Evolutionary conservation across 1,140 invertebrate species (phyloP), one percentile per base, ranked within the genome.

Genomic region (Musca domestica): DNA sequence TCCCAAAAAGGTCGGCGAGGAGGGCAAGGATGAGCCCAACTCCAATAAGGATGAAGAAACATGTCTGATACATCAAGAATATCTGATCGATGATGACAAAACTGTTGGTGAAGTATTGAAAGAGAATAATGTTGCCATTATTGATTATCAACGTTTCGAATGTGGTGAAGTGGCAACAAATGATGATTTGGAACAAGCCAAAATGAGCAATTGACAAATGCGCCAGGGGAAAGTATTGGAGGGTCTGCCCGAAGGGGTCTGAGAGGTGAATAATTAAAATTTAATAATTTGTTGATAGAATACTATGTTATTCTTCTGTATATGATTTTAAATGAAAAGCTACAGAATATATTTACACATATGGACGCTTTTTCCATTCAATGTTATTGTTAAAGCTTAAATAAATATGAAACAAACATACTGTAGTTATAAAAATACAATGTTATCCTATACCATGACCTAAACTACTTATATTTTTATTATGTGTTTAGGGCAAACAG

Each of bases 141-240:
- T 93, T n/a, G 92, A 95, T 80, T 97, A 93, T 83, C 86, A 90
- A 67, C 86, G 94, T 54, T 95, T 91, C 81, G 92, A 95, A 82
- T 92, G 93, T 81, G 94, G 94, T 6, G 90, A 92, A 52, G 68
- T 49, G 19, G 72, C 73, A 15, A 71, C 74, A 34, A 70, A 74
- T 46, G 73, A 76, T 17, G 74, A 74, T 14, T 69, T 79, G 19
- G 70, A 75, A 17, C 72, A 73, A 22, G 70, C 70, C 22, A 70
- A 76, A 64, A 69, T 70, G 22, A 70, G 54, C 30, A 70, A 70
- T 67, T 70, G 66, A 63, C 47, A 46, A 23, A 47, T 68, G 58
- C 58, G 41, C 6, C 17, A 41, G 3, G 6, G 23, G 2, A 61
- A 7, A 34, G 34, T 41, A 10, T 10, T 41, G 10, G 12, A 41